Evolutionary conservation across 1,140 invertebrate species (phyloP).

Genomic region (Trichogramma pretiosum): DNA sequence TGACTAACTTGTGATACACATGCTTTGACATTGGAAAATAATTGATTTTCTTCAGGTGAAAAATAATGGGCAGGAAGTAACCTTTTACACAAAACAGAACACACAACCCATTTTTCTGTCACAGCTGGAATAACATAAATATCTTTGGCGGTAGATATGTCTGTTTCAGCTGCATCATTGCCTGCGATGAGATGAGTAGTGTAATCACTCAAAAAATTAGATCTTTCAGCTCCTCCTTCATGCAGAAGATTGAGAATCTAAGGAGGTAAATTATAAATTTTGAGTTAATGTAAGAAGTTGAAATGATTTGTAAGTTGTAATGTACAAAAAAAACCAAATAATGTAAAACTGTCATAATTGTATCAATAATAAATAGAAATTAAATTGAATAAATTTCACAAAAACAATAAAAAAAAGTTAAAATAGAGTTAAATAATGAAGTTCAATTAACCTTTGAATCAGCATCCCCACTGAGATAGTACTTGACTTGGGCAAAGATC

Average conservation of each 20-base stretch:
- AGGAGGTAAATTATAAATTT: too few species aligned
- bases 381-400: too few species aligned
- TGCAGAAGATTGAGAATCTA: constrained; percentile 70
- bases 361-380: too few species aligned
- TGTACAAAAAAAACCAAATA: too few species aligned
- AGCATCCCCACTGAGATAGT: constrained; percentile 60
- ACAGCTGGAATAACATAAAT: constrained; percentile 85
- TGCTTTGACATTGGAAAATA: constrained; percentile 66
- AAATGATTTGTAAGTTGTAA: too few species aligned
- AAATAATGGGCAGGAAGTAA: constrained; percentile 57
- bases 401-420: constrained; percentile 3
- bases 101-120: constrained; percentile 71
- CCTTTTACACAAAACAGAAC: constrained; percentile 58
- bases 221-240: constrained; percentile 72
- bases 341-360: too few species aligned
- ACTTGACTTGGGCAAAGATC: constrained; percentile 53
- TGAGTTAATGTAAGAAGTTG: too few species aligned
- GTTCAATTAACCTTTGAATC: constrained; percentile 51
- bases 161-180: constrained; percentile 65
- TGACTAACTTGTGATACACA: constrained; percentile 61
- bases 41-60: constrained; percentile 48
- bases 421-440: constrained; percentile 20
- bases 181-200: constrained; percentile 84
- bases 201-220: constrained; percentile 77
- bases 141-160: constrained; percentile 76